These are phyloP conservation scores for Bradypus variegatus DNA, from an alignment of 2,797 vertebrate genomes.

Conservation along the genomic window DNA sequence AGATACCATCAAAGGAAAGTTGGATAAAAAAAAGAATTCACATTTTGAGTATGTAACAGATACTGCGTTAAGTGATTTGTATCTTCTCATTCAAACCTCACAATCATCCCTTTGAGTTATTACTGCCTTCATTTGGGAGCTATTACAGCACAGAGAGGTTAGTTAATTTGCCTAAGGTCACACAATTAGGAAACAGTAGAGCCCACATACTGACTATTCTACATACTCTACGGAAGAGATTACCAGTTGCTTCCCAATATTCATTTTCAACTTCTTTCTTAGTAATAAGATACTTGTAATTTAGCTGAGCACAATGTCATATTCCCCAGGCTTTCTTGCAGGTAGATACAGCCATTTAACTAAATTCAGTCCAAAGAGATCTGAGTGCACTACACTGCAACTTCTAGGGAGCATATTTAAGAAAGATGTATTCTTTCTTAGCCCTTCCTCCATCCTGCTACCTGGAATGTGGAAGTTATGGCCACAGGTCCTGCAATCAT, in stretches of 20 bases:
- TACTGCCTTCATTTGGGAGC: background rate
- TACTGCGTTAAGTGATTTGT: background rate
- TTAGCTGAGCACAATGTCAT: background rate
- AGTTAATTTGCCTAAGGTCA: background rate
- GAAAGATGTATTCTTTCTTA: background rate
- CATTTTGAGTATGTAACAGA: background rate
- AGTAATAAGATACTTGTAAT: background rate
- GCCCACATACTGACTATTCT: background rate
- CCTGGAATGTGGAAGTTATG: background rate
- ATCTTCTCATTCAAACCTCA: background rate
- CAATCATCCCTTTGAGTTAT: background rate
- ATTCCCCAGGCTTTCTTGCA: background rate
- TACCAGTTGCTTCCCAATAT: background rate
- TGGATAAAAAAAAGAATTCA: slow-evolving; percentile 22
- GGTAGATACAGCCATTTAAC: background rate
- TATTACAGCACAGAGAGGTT: background rate
- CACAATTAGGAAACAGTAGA: background rate
- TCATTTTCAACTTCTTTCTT: background rate
- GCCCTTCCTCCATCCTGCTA: background rate
- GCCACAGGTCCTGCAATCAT: background rate
- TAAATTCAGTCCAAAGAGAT: background rate
- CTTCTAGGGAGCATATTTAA: background rate
- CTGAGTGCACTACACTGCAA: background rate
- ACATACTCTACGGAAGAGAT: background rate
- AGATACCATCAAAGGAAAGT: slow-evolving; percentile 17